A percentile compares a stretch with the other conserved stretches of the same genome.
phyloP scores from a whole-genome alignment of 2,888 invertebrate species.

The Ischnura elegans region DNA sequence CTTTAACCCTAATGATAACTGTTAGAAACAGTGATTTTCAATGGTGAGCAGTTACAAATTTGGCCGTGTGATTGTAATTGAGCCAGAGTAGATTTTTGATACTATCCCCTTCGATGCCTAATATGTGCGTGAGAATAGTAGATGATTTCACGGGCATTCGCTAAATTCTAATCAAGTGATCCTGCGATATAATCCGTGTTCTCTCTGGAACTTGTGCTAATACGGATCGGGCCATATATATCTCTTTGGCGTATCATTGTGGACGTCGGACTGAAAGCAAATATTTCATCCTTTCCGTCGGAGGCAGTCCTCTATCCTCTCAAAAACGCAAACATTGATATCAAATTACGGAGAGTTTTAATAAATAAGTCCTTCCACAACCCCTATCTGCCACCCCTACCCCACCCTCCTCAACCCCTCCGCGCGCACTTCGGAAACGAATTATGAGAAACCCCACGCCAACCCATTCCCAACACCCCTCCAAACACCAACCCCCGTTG shows the following conservation, averaged over 20 bases:
- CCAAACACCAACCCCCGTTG: too few relatives aligned
- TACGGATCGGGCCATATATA: neutral
- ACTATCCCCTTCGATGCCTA: too few relatives aligned
- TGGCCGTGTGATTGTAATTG: too few relatives aligned
- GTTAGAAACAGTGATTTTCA: too few relatives aligned
- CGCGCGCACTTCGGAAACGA: neutral
- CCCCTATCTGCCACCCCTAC: too few relatives aligned
- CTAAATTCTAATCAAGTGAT: neutral
- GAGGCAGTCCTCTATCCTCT: neutral
- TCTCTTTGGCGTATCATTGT: neutral
- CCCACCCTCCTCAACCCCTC: neutral
- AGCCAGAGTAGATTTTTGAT: too few relatives aligned
- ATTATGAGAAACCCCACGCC: neutral
- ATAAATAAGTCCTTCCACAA: neutral
- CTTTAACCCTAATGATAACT: too few relatives aligned
- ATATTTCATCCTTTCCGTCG: conserved; percentile 2
- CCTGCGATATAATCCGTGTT: neutral
- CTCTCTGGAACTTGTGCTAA: neutral
- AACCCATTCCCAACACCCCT: neutral
- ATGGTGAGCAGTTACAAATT: too few relatives aligned
- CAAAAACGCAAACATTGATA: conserved; percentile 16
- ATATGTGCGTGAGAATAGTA: too few relatives aligned
- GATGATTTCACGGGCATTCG: neutral
- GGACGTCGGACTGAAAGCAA: neutral
- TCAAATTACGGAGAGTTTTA: conserved; percentile 26